Conservation (phyloP, 2,113 vertebrate genomes). For the Nerophis ophidion region DNA sequence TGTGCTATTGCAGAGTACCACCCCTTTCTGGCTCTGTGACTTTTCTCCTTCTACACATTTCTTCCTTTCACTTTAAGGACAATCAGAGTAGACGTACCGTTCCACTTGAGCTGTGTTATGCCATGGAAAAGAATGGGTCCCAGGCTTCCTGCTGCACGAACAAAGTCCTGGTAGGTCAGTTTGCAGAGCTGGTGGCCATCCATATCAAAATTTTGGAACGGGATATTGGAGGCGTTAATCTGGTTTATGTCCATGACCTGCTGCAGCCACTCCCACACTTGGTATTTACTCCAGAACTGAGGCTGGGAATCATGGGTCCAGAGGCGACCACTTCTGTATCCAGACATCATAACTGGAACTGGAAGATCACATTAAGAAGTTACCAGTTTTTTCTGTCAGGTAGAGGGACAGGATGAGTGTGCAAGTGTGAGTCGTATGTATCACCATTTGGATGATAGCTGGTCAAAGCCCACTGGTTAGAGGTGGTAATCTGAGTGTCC, state of each 20-base stretch:
- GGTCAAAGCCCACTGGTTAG: conserved; percentile 50
- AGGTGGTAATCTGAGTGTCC: conserved; percentile 64
- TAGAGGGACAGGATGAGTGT: background rate
- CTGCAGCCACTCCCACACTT: conserved; percentile 98
- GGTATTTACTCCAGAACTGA: conserved; percentile 92
- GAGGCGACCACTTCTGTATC: conserved; percentile 76
- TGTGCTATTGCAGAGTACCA: conserved; percentile 13
- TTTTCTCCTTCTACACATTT: conserved; percentile 18
- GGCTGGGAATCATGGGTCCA: conserved; percentile 86
- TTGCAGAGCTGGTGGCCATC: conserved; percentile 87
- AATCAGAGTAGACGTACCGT: conserved; percentile 61
- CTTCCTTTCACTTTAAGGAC: background rate
- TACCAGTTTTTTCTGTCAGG: background rate
- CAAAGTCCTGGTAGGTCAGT: conserved; percentile 89
- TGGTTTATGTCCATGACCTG: conserved; percentile 94
- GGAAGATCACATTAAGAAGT: background rate
- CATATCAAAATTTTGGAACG: conserved; percentile 92
- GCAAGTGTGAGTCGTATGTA: conserved; percentile 1
- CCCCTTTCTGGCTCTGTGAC: conserved; percentile 23
- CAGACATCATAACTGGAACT: conserved; percentile 57
- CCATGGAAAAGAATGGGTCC: conserved; percentile 88
- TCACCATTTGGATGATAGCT: conserved; percentile 64
- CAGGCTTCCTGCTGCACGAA: conserved; percentile 79
- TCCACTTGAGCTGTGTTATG: conserved; percentile 88
- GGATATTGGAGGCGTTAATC: conserved; percentile 85